Evolutionary conservation across 2,113 vertebrate species (phyloP).

Genomic region (Macaca mulatta): DNA sequence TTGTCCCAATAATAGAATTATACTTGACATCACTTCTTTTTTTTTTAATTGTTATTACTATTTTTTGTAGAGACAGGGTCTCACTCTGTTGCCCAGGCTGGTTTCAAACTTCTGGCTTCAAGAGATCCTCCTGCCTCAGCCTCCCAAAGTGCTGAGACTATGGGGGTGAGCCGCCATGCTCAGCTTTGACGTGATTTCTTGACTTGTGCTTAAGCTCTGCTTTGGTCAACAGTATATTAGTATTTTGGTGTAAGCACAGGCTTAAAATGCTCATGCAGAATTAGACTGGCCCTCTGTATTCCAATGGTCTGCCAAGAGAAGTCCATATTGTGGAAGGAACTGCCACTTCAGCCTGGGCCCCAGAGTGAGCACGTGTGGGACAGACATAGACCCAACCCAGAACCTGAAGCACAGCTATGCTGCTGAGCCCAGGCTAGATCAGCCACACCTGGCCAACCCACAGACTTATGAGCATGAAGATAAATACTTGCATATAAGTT

Average conservation of each 20-base stretch:
- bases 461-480: neutral
- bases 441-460: neutral
- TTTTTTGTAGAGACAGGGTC: too few relatives aligned
- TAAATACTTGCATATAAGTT: neutral
- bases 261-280: neutral
- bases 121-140: too few relatives aligned
- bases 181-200: neutral
- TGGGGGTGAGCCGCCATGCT: too few relatives aligned
- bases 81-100: too few relatives aligned
- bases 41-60: too few relatives aligned
- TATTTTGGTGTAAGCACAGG: neutral
- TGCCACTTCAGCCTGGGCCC: neutral
- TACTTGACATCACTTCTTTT: neutral
- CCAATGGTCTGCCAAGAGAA: neutral
- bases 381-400: neutral
- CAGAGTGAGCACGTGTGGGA: neutral
- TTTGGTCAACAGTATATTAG: neutral
- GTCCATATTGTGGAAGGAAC: accelerated
- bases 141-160: too few relatives aligned
- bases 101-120: too few relatives aligned
- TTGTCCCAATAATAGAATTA: neutral
- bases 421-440: neutral
- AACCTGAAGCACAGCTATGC: neutral
- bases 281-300: neutral
- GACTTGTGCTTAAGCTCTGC: neutral